Conservation (phyloP, 2,888 invertebrate genomes). For the Cancer borealis region DNA sequence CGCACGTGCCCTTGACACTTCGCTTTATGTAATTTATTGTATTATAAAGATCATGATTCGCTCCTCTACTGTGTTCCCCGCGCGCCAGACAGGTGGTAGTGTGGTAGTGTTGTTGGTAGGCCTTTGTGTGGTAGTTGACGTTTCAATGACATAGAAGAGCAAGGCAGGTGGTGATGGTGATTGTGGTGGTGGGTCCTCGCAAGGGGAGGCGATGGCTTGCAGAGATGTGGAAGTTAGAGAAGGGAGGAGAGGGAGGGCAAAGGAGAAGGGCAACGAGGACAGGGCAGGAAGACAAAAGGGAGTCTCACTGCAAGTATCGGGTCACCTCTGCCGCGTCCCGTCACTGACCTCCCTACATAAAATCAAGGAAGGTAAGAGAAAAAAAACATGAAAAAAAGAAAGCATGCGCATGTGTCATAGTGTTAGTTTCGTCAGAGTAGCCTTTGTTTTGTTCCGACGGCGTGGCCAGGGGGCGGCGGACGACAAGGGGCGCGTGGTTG, state of each 20-base stretch:
- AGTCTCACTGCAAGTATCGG: not conserved
- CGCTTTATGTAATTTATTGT: constrained; percentile 36
- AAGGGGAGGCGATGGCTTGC: not conserved
- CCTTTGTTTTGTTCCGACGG: constrained; percentile 10
- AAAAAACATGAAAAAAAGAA: not conserved
- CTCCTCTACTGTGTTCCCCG: not conserved
- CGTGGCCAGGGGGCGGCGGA: not conserved
- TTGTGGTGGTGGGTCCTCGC: not conserved
- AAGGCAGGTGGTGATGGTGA: not conserved
- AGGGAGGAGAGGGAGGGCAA: not conserved
- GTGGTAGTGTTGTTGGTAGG: constrained; percentile 11
- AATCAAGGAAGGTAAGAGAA: not conserved
- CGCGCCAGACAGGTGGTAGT: constrained; percentile 2
- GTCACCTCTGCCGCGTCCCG: constrained; percentile 7
- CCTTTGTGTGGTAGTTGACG: not conserved
- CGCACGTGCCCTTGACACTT: constrained; percentile 29
- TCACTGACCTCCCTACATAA: not conserved
- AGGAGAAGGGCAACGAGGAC: not conserved
- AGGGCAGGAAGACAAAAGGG: not conserved
- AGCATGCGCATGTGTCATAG: not conserved
- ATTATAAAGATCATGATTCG: not conserved
- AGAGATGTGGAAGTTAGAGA: not conserved
- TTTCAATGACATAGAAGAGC: not conserved
- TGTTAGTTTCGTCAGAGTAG: constrained; percentile 1
- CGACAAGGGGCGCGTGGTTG: not conserved